phyloP scores from a whole-genome alignment of 2,888 invertebrate genomes.

The Plutella xylostella region DNA sequence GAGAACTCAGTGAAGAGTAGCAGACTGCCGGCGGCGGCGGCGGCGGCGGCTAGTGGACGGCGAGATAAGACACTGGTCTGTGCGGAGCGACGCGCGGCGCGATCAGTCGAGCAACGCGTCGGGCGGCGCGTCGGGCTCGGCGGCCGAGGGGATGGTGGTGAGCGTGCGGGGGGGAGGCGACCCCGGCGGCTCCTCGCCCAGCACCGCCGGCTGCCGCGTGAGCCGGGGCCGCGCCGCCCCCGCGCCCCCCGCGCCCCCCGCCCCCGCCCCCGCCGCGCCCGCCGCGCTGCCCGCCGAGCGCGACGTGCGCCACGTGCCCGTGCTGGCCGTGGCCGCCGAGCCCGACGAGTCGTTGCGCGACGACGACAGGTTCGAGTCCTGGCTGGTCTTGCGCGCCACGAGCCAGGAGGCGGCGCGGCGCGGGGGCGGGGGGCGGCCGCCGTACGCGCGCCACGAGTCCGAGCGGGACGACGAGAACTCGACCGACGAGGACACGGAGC shows the following conservation, averaged over 20 bases:
- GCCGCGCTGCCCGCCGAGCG: conserved; percentile 86
- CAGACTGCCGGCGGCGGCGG: conserved; percentile 2
- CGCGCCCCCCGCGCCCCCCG: conserved; percentile 34
- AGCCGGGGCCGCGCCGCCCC: conserved; percentile 75
- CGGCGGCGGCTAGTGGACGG: conserved; percentile 29
- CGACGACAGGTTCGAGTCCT: conserved; percentile 91
- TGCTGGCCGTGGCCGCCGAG: conserved; percentile 89
- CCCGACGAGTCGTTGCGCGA: conserved; percentile 93
- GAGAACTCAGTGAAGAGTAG: neutral
- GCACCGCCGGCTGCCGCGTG: conserved; percentile 83
- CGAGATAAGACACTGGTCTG: conserved; percentile 26
- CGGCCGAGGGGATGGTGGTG: conserved; percentile 80
- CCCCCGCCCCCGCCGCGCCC: conserved; percentile 66
- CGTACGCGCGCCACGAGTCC: conserved; percentile 87
- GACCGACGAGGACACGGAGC: conserved; percentile 88
- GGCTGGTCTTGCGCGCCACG: conserved; percentile 91
- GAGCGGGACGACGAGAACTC: conserved; percentile 91
- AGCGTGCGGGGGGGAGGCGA: conserved; percentile 71
- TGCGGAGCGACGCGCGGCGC: conserved; percentile 17
- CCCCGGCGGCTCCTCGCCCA: conserved; percentile 78
- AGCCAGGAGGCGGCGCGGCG: conserved; percentile 89
- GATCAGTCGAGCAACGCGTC: conserved; percentile 36
- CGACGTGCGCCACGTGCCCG: conserved; percentile 90
- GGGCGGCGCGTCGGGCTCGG: conserved; percentile 35
- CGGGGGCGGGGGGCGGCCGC: conserved; percentile 84